phyloP scores from a whole-genome alignment of 2,113 vertebrate genomes.

The Cepphus grylle region DNA sequence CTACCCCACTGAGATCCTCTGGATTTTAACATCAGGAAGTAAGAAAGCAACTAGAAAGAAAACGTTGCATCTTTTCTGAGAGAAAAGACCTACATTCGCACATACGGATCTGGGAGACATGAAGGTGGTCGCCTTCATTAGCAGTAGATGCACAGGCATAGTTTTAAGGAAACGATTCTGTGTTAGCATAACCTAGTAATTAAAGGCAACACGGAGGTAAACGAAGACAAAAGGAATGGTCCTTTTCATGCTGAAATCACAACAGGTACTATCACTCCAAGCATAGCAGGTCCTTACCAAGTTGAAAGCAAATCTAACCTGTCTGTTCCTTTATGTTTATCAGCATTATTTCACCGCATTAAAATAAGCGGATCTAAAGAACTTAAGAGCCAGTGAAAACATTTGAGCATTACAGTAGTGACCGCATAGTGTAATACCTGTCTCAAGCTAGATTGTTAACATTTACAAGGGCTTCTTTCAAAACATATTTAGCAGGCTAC shows the following conservation, averaged over 20 bases:
- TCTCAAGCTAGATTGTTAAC: neutral
- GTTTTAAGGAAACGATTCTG: neutral
- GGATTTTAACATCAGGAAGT: neutral
- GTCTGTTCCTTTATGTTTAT: neutral
- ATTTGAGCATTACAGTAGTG: neutral
- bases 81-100: neutral
- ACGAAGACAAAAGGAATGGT: neutral
- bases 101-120: rapidly evolving
- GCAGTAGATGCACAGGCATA: neutral
- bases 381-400: neutral
- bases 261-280: neutral
- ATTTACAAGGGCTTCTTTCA: neutral
- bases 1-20: neutral
- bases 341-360: neutral
- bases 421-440: neutral
- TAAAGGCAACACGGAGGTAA: neutral
- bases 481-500: neutral
- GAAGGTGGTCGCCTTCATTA: neutral
- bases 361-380: neutral
- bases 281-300: neutral
- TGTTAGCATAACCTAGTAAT: neutral
- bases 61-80: neutral
- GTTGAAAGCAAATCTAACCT: neutral
- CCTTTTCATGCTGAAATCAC: neutral
- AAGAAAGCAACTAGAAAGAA: neutral